Percentiles rank a stretch among this genome's conserved stretches.
Conservation (phyloP, 2,888 invertebrate genomes). For the Drosophila ezoana region DNA sequence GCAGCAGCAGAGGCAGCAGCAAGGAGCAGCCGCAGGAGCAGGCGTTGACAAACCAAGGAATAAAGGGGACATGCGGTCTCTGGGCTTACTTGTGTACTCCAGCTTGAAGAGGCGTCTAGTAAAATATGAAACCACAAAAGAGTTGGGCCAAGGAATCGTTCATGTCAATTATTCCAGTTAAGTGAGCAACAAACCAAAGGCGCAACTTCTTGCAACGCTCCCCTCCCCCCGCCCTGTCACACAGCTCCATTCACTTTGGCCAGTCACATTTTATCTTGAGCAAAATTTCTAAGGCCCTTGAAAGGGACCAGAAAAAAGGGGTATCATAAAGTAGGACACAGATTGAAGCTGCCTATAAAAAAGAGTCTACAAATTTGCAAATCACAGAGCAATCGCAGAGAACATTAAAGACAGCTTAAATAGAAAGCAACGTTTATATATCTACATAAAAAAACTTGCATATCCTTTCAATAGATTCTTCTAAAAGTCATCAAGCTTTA, state of each 20-base stretch:
- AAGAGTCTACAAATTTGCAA: no score
- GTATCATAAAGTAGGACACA: constrained; percentile 2
- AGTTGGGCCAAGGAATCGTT: constrained; percentile 77
- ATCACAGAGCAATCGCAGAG: no score
- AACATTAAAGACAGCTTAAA: no score
- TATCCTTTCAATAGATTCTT: no score
- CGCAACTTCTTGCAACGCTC: constrained; percentile 32
- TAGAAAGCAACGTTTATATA: no score
- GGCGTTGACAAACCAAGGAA: constrained; percentile 57
- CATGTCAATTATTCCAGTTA: constrained; percentile 82
- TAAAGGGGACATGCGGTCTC: constrained; percentile 1
- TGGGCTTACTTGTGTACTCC: background rate
- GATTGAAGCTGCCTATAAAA: no score
- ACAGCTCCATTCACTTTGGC: constrained; percentile 10
- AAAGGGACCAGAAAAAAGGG: background rate
- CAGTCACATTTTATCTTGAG: constrained; percentile 39
- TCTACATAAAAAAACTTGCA: no score
- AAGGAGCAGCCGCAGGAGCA: constrained; percentile 40
- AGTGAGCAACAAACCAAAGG: constrained; percentile 81
- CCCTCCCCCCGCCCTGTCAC: background rate
- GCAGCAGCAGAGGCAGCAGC: constrained; percentile 25
- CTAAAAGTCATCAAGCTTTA: no score
- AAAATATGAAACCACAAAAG: constrained; percentile 81
- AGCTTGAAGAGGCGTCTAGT: constrained; percentile 50
- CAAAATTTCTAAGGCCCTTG: constrained; percentile 36